These are phyloP conservation scores for Rhabdomys pumilio DNA, from an alignment of 2,797 vertebrate genomes.

Conservation along the genomic window DNA sequence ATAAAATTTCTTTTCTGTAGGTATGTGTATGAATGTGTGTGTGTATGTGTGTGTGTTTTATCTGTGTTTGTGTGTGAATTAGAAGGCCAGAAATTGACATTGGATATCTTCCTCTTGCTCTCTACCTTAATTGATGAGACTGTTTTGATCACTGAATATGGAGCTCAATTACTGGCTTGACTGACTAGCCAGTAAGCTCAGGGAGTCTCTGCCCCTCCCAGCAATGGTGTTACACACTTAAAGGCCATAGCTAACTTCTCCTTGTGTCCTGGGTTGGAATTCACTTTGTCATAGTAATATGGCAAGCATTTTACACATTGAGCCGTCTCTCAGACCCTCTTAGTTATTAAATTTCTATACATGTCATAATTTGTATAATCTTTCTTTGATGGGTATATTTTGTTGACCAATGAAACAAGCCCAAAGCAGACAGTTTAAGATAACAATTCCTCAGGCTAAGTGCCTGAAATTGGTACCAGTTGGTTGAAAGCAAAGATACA, in stretches of 20 bases:
- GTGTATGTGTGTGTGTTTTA: background rate
- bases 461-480: background rate
- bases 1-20: background rate
- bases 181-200: background rate
- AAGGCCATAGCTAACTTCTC: background rate
- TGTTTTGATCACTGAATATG: background rate
- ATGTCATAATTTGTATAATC: slow-evolving; percentile 7
- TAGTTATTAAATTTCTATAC: slow-evolving; percentile 34
- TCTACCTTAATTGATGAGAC: background rate
- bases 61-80: no score
- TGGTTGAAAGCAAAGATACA: background rate
- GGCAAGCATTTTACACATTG: background rate
- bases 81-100: background rate
- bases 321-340: background rate
- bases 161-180: background rate
- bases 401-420: background rate
- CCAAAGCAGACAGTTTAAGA: background rate
- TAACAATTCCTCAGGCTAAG: background rate
- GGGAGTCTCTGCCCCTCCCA: background rate
- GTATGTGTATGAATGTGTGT: background rate
- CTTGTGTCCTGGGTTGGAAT: background rate
- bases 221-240: background rate
- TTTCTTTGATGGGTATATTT: background rate
- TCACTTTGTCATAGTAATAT: background rate
- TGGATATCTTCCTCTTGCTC: background rate